Evolutionary conservation across 2,888 invertebrate genomes (phyloP).

Genomic region (Megaustenia siamemsis): DNA sequence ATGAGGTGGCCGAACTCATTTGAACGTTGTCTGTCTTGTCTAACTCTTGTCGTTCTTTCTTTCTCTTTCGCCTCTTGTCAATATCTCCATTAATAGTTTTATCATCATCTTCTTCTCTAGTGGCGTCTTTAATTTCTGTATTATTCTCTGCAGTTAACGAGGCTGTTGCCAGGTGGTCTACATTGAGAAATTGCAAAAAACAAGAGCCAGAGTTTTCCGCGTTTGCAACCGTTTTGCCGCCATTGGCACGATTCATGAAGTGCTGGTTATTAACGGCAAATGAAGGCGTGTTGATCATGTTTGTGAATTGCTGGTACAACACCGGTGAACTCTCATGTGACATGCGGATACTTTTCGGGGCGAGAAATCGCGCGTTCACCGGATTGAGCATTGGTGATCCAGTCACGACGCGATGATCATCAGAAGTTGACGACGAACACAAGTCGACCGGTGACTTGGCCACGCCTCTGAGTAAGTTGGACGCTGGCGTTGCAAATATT

Average conservation of each 20-base stretch:
- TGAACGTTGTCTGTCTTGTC: background rate
- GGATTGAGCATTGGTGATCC: background rate
- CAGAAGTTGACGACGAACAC: background rate
- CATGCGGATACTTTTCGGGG: background rate
- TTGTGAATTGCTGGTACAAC: background rate
- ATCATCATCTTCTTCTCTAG: background rate
- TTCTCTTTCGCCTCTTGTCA: constrained; percentile 7
- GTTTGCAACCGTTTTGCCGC: background rate
- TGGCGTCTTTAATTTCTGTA: background rate
- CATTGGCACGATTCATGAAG: background rate
- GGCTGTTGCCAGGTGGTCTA: background rate
- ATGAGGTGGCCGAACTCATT: background rate
- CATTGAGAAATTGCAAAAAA: background rate
- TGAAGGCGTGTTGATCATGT: background rate
- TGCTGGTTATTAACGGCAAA: background rate
- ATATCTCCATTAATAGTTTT: background rate
- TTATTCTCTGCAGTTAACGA: background rate
- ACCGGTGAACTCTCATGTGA: constrained; percentile 4
- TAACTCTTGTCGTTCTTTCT: background rate
- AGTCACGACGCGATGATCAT: background rate
- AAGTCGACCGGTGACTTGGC: constrained; percentile 21
- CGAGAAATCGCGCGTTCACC: background rate
- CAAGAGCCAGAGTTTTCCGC: background rate
- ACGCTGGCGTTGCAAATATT: constrained; percentile 37
- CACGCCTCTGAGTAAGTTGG: constrained; percentile 39